Evolutionary conservation across 2,797 vertebrate species (phyloP), one percentile per base, ranked within the genome.

Genomic region (Mastacembelus armatus): DNA sequence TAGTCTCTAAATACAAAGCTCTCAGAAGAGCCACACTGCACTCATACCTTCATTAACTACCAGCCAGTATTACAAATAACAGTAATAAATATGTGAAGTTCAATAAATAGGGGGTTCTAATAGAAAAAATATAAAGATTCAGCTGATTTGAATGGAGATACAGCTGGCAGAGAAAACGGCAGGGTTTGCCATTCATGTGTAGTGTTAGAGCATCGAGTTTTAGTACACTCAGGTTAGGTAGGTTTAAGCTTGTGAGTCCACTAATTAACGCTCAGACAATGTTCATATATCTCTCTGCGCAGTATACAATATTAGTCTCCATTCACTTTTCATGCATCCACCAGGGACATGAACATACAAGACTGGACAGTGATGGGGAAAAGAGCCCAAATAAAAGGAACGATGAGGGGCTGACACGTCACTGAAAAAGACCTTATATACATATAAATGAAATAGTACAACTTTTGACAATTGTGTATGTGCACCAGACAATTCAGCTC

Each of bases 101-200:
- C 3, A 89, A 89, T 89, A 91, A 89, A 90, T 87, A 88, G 42
- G 65, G 19, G 7, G 24, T 47, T 74, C 74, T 22, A 61, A 56
- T 12, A 33, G 38, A 56, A 51, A 51, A 58, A 59, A 62, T 58
- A 45, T 42, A 76, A 60, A 73, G 68, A 57, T 26, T 44, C 18
- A 36, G 73, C 57, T 51, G 60, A 64, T 62, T 72, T 43, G 30
- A 63, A 48, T 10, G 36, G 24, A 19, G 56, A 26, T 55, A n/a
- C 10, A 11, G 27, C 10, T n/a, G n/a, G n/a, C n/a, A n/a, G n/a
- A n/a, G n/a, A n/a, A 45, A 21, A 30, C 35, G 22, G 61, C 59
- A 47, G 45, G 29, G n/a, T 27, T 30, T n/a, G 55, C 24, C 44
- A n/a, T 48, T 26, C 32, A 19, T 2, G 38, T 61, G 63, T 75